Conservation (phyloP, 1,140 invertebrate species). For the Micrasema longulum region DNA sequence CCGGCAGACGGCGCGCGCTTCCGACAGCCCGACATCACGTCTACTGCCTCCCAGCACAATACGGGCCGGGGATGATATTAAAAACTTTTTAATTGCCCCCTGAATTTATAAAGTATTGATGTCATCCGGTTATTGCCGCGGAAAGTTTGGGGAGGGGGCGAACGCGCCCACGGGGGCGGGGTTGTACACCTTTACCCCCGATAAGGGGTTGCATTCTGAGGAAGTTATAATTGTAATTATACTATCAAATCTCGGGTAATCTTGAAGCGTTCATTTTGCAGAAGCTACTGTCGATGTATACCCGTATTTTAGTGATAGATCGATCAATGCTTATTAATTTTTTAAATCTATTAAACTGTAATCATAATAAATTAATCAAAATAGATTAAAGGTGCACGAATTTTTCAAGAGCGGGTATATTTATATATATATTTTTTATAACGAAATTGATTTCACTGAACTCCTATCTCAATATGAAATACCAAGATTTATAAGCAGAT, state of each 20-base stretch:
- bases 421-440: too few relatives aligned
- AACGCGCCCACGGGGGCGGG: neutral
- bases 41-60: slow-evolving; percentile 30
- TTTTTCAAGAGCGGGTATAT: too few relatives aligned
- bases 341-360: too few relatives aligned
- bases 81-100: slow-evolving; percentile 51
- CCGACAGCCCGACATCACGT: slow-evolving; percentile 26
- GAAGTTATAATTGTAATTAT: slow-evolving; percentile 37
- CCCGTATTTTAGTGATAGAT: too few relatives aligned
- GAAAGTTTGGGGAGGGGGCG: slow-evolving; percentile 16
- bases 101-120: slow-evolving; percentile 52
- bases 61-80: slow-evolving; percentile 43
- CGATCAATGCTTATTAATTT: too few relatives aligned
- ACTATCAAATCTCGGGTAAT: slow-evolving; percentile 28
- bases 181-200: neutral
- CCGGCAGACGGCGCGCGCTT: slow-evolving; percentile 1
- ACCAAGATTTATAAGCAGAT: too few relatives aligned
- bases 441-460: too few relatives aligned
- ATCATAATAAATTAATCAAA: too few relatives aligned
- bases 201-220: slow-evolving; percentile 19
- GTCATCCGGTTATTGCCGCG: slow-evolving; percentile 44
- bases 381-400: too few relatives aligned
- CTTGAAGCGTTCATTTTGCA: too few relatives aligned
- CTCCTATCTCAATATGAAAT: too few relatives aligned
- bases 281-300: too few relatives aligned